These are phyloP conservation scores for Lampris incognitus DNA, from an alignment of 2,113 vertebrate genomes.

Conservation along the genomic window DNA sequence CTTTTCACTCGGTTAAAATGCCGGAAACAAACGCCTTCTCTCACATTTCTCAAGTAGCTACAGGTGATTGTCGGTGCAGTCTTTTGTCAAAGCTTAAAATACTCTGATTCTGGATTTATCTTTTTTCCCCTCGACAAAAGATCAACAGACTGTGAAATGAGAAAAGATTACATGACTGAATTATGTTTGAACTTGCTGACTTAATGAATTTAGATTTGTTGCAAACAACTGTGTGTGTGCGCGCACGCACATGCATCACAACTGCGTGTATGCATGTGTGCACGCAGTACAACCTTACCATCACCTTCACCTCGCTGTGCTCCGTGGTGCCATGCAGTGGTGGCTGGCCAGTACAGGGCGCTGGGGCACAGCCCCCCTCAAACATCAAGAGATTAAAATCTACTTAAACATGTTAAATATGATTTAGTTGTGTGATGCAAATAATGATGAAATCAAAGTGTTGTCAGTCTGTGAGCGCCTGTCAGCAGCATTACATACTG, in stretches of 20 bases:
- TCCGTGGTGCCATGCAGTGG: no score
- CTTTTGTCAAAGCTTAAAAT: not conserved
- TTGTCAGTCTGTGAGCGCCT: no score
- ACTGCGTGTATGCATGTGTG: not conserved
- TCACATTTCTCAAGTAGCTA: not conserved
- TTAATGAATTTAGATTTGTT: not conserved
- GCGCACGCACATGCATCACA: not conserved
- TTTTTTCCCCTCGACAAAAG: not conserved
- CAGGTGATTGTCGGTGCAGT: not conserved
- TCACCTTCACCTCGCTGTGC: not conserved
- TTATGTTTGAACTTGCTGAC: not conserved
- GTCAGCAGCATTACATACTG: no score
- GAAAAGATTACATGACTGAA: not conserved
- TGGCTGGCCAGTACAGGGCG: no score
- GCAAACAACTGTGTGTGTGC: not conserved
- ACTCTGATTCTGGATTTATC: not conserved
- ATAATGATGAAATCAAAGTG: no score
- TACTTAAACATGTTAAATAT: no score
- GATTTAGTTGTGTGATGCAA: no score
- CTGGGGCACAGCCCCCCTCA: no score
- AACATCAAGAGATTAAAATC: no score
- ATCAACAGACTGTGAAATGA: not conserved
- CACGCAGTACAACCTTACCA: not conserved
- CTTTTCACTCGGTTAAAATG: not conserved
- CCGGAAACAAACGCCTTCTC: not conserved